These are phyloP conservation scores for Lepidostoma basale DNA, from an alignment of 1,140 invertebrate genomes.

Conservation along the genomic window DNA sequence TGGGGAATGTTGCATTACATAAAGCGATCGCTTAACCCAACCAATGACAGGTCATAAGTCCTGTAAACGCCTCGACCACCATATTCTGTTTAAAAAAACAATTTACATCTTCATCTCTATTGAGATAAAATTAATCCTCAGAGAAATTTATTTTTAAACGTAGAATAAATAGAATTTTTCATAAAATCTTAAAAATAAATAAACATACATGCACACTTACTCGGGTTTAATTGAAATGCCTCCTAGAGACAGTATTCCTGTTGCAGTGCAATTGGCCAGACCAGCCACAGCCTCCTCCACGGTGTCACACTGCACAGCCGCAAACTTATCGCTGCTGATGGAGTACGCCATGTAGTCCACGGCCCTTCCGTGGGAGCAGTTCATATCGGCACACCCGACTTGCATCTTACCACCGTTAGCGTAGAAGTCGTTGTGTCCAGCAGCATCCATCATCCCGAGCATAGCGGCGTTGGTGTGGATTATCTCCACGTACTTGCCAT, in stretches of 20 bases:
- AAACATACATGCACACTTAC: slow-evolving; percentile 10
- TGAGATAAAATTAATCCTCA: not conserved
- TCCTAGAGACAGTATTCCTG: slow-evolving; percentile 16
- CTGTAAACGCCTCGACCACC: no score
- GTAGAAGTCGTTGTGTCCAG: slow-evolving; percentile 68
- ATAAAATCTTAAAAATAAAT: not conserved
- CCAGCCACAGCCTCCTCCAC: not conserved
- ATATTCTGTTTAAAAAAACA: no score
- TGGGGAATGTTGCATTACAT: no score
- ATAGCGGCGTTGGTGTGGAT: slow-evolving; percentile 68
- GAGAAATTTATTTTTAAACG: not conserved
- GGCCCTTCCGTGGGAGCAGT: slow-evolving; percentile 47
- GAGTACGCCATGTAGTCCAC: slow-evolving; percentile 49
- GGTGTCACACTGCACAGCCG: not conserved
- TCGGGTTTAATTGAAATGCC: slow-evolving; percentile 20
- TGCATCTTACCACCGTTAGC: slow-evolving; percentile 65
- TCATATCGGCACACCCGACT: slow-evolving; percentile 62
- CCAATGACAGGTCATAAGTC: no score
- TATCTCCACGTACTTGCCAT: slow-evolving; percentile 67
- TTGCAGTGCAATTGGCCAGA: not conserved
- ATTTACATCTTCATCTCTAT: no score
- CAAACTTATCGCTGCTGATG: slow-evolving; percentile 19
- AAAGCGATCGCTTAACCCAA: no score
- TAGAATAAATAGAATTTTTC: not conserved
- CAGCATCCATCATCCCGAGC: slow-evolving; percentile 60